These are phyloP conservation scores for Limenitis camilla DNA, from an alignment of 2,888 invertebrate genomes.

Conservation along the genomic window DNA sequence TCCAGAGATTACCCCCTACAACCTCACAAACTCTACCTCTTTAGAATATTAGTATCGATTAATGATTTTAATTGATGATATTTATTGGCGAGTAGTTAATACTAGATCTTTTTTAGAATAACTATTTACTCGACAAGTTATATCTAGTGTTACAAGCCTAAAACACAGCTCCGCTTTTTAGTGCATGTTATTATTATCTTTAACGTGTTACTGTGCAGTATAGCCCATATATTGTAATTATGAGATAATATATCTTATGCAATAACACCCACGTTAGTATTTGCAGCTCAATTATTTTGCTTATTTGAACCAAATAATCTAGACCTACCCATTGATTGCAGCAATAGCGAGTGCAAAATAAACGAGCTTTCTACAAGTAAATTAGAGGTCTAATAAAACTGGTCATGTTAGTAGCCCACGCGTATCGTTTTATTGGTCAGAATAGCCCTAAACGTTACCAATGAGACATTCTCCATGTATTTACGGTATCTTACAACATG, in stretches of 20 bases:
- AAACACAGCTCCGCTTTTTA: no score
- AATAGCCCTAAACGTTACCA: constrained; percentile 73
- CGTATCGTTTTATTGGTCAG: constrained; percentile 64
- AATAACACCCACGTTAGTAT: constrained; percentile 56
- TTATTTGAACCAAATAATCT: constrained; percentile 32
- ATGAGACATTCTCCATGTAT: constrained; percentile 68
- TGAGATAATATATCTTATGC: constrained; percentile 39
- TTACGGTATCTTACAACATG: constrained; percentile 56
- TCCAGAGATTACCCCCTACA: no score
- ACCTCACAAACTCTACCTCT: no score
- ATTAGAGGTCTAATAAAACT: constrained; percentile 37
- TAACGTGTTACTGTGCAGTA: no score
- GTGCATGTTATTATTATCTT: no score
- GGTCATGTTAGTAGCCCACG: constrained; percentile 59
- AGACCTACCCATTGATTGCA: constrained; percentile 13
- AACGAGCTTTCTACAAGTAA: constrained; percentile 2
- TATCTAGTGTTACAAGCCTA: no score
- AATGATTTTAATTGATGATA: no score
- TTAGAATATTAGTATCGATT: no score
- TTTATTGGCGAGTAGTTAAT: no score
- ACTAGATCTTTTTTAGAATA: no score
- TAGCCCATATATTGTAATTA: no score
- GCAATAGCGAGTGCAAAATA: constrained; percentile 23
- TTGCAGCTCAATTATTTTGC: constrained; percentile 49
- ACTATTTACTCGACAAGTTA: no score